Evolutionary conservation across 2,888 invertebrate species (phyloP), one percentile per base, ranked within the genome.

Genomic region (Gymnocheta viridis): DNA sequence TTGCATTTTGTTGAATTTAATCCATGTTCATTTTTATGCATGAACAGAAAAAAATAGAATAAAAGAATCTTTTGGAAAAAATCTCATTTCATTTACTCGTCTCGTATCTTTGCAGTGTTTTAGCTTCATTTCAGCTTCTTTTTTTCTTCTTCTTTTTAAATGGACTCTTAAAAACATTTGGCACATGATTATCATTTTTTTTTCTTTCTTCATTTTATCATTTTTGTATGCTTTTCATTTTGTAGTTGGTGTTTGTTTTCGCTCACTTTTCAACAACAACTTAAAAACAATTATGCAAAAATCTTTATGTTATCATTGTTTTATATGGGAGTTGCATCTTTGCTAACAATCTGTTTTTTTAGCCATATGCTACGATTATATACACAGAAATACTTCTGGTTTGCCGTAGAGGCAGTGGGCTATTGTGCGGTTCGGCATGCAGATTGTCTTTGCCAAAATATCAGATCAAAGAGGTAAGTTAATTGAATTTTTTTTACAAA

Each of bases 251-350:
- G 58, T 27, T 70, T 56, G 73, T 54, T 82, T 69, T 69, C 62
- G 66, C 54, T 41, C 32, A 44, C 77, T 81, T 73, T 69, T 56
- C 62, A 58, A 32, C 69, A 81, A 62, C 60, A 84, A 73, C 77
- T 81, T 81, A 51, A 81, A 84, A 84, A 84, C 81, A 84, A 84
- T 84, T 84, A 84, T 84, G 84, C 84, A 81, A 84, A 84, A 84
- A 84, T 84, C 77, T 84, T 47, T 69, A 72, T 77, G 67, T 62
- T 84, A 73, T 84, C 82, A 60, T 60, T 73, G 82, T 62, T 66
- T 73, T 62, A 76, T 76, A 69, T 79, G 64, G 49, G 29, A 79
- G 69, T 79, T 74, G 54, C 60, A 69, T 82, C 62, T 56, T 70
- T 64, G 69, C 74, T 64, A 64, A 74, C 74, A 73, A 83, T 62